Percentiles rank a stretch among this genome's conserved stretches.
phyloP scores from a whole-genome alignment of 2,113 vertebrate species.

The Phylloscopus whistleri region DNA sequence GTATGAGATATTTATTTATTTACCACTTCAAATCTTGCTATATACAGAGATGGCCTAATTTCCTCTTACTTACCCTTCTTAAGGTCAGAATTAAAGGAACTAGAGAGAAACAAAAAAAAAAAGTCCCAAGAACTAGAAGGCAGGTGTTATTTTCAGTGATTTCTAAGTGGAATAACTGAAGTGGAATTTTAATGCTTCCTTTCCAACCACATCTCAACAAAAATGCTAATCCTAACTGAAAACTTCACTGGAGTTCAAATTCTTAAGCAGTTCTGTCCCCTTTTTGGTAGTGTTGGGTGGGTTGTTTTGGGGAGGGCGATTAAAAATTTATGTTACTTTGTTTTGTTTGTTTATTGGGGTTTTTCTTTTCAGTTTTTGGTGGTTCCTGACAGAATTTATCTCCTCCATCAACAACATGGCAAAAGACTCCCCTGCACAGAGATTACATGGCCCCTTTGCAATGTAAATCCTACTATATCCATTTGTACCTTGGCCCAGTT shows the following conservation, averaged over 20 bases:
- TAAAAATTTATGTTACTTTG: neutral
- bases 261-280: neutral
- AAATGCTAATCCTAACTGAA: neutral
- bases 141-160: neutral
- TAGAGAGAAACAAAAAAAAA: neutral
- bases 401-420: neutral
- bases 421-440: neutral
- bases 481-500: neutral
- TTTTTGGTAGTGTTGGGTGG: neutral
- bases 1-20: neutral
- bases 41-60: neutral
- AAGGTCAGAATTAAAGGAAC: neutral
- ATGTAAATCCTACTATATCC: neutral
- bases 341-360: neutral
- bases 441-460: neutral
- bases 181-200: neutral
- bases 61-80: neutral
- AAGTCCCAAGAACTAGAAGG: neutral
- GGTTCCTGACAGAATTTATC: neutral
- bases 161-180: neutral
- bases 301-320: rapidly evolving
- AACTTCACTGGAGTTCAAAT: neutral
- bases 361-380: neutral
- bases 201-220: neutral
- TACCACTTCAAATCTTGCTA: neutral